phyloP scores from a whole-genome alignment of 2,888 invertebrate species.

The Trypoxylon attenuatum region DNA sequence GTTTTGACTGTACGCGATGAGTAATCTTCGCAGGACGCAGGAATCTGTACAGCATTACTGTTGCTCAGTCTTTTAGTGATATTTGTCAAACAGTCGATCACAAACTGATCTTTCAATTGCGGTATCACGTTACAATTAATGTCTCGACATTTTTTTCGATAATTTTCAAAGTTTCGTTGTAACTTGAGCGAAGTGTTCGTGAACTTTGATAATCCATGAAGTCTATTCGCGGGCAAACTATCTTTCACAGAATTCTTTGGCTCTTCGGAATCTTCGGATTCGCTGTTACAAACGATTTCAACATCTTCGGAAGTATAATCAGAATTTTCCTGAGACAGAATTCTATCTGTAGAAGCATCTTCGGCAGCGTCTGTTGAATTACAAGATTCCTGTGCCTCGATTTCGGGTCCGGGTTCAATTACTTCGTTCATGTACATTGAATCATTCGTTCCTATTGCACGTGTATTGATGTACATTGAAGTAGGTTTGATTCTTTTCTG shows the following conservation, averaged over 20 bases:
- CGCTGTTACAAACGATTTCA: neutral
- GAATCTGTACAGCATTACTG: neutral
- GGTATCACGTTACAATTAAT: neutral
- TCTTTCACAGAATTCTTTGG: neutral
- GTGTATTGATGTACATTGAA: conserved; percentile 8
- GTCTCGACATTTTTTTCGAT: neutral
- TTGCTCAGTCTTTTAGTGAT: neutral
- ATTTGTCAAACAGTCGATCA: neutral
- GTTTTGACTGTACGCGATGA: neutral
- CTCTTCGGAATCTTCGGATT: neutral
- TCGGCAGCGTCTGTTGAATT: conserved; percentile 4
- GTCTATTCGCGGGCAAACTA: neutral
- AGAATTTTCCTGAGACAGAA: neutral
- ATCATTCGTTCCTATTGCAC: too few relatives aligned
- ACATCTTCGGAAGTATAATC: neutral
- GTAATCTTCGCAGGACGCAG: neutral
- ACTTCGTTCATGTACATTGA: too few relatives aligned
- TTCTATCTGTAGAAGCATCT: conserved; percentile 10
- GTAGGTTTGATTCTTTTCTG: neutral
- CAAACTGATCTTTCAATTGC: neutral
- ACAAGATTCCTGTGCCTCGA: conserved; percentile 4
- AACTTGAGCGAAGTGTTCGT: neutral
- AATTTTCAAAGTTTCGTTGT: neutral
- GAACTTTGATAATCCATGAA: neutral
- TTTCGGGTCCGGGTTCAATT: neutral